Evolutionary conservation across 2,113 vertebrate genomes (phyloP), one percentile per base, ranked within the genome.

Genomic region (Clupea harengus): DNA sequence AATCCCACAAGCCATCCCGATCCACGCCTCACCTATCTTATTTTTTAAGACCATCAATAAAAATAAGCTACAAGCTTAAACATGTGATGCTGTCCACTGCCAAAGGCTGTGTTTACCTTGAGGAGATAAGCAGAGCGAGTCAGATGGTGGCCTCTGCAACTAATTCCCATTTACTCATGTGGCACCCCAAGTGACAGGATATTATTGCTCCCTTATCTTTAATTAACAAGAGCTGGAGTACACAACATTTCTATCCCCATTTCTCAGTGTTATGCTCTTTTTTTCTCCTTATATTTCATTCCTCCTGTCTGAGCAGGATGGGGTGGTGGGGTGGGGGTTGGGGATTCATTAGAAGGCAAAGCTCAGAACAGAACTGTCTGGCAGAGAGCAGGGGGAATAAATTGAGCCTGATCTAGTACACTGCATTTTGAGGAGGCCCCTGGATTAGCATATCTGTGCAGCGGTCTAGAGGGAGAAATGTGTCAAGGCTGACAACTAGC

Each of bases 401-500:
- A 93, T 93, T 95, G 94, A 94, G 92, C 93, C 92, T 95, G 94
- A 94, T 95, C 94, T 92, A 93, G 93, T 91, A 92, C 93, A 92
- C 92, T 92, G 94, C 93, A 94, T 95, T 94, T 93, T 93, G 93
- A 94, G 92, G 91, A 93, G 90, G 90, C 89, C 81, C 72, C 72
- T 39, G 87, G 88, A 95, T 95, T 95, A 94, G 94, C 94, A 95
- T 95, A 95, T 94, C 92, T 94, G 94, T 95, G 94, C 92, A 94
- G 93, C 91, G 89, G 92, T 91, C 94, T 92, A 94, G 92, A 91
- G 92, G 94, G 92, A 95, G 94, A 95, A 94, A 95, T 94, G 94
- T 94, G 95, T 94, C 92, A 91, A 91, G 84, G 92, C 93, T 94
- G 94, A 95, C 94, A 95, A 94, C 91, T 90, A 90, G 92, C 92